A percentile compares a stretch with the other conserved stretches of the same genome.
Evolutionary conservation across 1,140 invertebrate genomes (phyloP).

Genomic region (Pogonomyrmex barbatus): DNA sequence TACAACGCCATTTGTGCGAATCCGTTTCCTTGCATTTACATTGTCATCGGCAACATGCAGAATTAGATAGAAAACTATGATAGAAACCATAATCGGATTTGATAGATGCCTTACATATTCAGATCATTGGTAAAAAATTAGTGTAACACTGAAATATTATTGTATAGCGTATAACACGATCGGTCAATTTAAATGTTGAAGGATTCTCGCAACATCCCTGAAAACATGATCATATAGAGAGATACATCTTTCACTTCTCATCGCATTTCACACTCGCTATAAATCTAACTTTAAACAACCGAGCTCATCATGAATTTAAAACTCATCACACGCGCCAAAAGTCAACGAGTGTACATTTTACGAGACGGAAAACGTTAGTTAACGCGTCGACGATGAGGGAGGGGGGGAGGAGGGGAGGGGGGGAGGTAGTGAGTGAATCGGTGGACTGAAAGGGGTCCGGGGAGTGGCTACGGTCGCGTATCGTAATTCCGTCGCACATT

Average conservation of each 20-base stretch:
- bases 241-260: constrained; percentile 21
- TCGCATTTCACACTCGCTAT: not conserved
- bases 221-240: not conserved
- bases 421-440: not conserved
- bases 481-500: constrained; percentile 81
- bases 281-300: constrained; percentile 23
- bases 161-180: not conserved
- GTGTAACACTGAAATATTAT: not conserved
- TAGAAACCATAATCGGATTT: not conserved
- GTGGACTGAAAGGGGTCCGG: not conserved
- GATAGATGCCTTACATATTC: no score
- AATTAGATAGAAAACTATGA: not conserved
- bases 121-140: not conserved
- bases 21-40: constrained; percentile 55
- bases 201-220: not conserved
- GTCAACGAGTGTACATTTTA: constrained; percentile 32
- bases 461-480: constrained; percentile 58
- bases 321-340: constrained; percentile 41
- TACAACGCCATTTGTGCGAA: constrained; percentile 55
- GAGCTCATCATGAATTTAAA: constrained; percentile 30
- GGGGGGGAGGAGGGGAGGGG: constrained; percentile 2
- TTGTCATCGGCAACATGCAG: constrained; percentile 8
- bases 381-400: constrained; percentile 56
- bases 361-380: constrained; percentile 62
- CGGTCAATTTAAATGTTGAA: not conserved